These are phyloP conservation scores for Drosophila mauritiana DNA, from an alignment of 1,140 invertebrate species.

Conservation along the genomic window DNA sequence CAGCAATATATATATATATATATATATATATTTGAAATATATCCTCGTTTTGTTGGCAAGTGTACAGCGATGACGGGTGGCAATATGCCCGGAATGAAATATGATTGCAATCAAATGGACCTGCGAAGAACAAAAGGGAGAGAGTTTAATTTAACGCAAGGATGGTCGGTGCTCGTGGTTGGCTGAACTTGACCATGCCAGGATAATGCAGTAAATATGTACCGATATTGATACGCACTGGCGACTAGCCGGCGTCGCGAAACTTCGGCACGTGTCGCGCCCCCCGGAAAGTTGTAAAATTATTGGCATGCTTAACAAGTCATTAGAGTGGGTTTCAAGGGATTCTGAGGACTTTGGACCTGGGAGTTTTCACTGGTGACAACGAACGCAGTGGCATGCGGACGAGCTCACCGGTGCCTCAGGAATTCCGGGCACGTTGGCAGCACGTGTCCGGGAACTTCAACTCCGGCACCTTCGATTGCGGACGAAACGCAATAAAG, in stretches of 20 bases:
- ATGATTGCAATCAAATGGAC: slow-evolving; percentile 57
- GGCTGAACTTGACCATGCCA: slow-evolving; percentile 66
- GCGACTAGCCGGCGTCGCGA: slow-evolving; percentile 55
- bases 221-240: slow-evolving; percentile 27
- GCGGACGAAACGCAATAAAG: slow-evolving; percentile 53
- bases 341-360: slow-evolving; percentile 4
- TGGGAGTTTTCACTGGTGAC: slow-evolving; percentile 32
- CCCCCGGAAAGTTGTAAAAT: slow-evolving; percentile 72
- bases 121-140: slow-evolving; percentile 23
- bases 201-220: slow-evolving; percentile 22
- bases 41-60: slow-evolving; percentile 18
- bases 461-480: slow-evolving; percentile 31
- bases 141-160: slow-evolving; percentile 84
- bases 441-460: slow-evolving; percentile 71
- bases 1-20: not conserved
- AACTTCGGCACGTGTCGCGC: slow-evolving; percentile 72
- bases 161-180: slow-evolving; percentile 56
- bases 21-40: not conserved
- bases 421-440: slow-evolving; percentile 79
- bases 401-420: slow-evolving; percentile 53
- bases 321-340: slow-evolving; percentile 53
- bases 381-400: slow-evolving; percentile 61
- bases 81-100: slow-evolving; percentile 60
- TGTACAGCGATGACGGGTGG: slow-evolving; percentile 27
- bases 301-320: slow-evolving; percentile 81